These are phyloP conservation scores for Aspiorhynchus laticeps DNA, from an alignment of 2,113 vertebrate genomes.

Conservation along the genomic window DNA sequence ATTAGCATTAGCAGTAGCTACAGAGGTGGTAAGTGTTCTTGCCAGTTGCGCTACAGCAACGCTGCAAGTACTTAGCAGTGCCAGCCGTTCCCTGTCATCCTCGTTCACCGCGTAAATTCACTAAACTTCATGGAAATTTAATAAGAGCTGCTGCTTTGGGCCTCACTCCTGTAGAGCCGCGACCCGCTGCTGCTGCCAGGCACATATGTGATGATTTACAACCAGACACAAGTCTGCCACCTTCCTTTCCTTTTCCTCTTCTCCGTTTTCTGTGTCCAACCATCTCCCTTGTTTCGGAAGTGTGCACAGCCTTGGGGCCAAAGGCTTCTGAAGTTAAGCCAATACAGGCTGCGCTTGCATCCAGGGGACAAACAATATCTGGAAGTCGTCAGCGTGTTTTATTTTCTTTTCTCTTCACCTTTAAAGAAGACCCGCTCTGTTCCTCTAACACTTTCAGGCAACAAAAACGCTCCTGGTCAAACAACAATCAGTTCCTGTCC, in stretches of 20 bases:
- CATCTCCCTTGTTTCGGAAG: conserved; percentile 56
- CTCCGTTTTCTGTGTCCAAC: conserved; percentile 14
- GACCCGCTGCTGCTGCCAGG: conserved; percentile 62
- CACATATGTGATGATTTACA: conserved; percentile 65
- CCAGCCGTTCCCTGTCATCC: conserved; percentile 62
- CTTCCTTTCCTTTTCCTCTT: conserved; percentile 47
- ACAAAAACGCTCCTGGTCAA: conserved; percentile 58
- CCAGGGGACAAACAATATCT: conserved; percentile 66
- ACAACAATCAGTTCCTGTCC: conserved; percentile 54
- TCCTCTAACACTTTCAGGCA: conserved; percentile 56
- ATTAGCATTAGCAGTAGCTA: conserved; percentile 70
- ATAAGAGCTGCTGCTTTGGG: conserved; percentile 66
- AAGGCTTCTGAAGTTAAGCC: conserved; percentile 60
- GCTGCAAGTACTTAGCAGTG: conserved; percentile 60
- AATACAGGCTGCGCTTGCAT: conserved; percentile 54
- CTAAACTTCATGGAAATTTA: conserved; percentile 73
- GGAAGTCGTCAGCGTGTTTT: conserved; percentile 59
- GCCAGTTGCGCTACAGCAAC: conserved; percentile 67
- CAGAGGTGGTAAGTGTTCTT: conserved; percentile 57
- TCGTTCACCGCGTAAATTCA: conserved; percentile 67
- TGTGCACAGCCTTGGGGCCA: conserved; percentile 59
- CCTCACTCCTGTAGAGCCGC: conserved; percentile 65
- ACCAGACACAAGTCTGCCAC: conserved; percentile 59
- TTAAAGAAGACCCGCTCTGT: conserved; percentile 48
- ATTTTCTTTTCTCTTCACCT: conserved; percentile 55